Evolutionary conservation across 23 tunicate genomes (phyloP).

Genomic region (Halocynthia roretzi): DNA sequence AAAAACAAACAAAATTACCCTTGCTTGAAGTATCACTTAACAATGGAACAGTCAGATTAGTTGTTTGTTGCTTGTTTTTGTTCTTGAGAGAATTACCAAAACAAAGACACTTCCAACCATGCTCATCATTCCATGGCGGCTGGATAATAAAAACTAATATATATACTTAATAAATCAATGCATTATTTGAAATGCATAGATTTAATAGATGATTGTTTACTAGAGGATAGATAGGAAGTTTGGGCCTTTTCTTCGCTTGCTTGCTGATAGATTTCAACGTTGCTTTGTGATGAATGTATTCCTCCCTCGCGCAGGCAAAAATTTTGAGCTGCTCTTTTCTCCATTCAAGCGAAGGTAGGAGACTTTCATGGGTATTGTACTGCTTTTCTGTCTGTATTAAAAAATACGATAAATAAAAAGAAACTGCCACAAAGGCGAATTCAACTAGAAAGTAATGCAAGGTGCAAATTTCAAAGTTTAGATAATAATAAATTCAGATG

Average conservation of each 20-base stretch:
- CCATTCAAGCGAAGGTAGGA: constrained; percentile 61
- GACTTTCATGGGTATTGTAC: no score
- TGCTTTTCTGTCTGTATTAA: no score
- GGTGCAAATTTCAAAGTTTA: no score
- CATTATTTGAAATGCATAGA: no score
- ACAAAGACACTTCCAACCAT: constrained; percentile 66
- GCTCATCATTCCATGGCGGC: constrained; percentile 76
- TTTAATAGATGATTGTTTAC: constrained; percentile 4
- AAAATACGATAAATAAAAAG: no score
- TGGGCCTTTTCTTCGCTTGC: constrained; percentile 71
- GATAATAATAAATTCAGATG: no score
- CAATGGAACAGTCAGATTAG: no score
- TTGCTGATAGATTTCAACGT: constrained; percentile 58
- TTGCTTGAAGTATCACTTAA: no score
- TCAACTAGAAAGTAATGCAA: no score
- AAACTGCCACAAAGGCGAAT: no score
- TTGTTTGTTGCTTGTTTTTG: background rate
- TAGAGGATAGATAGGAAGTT: constrained; percentile 76
- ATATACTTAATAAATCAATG: no score
- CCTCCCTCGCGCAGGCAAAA: constrained; percentile 41
- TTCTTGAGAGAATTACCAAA: constrained; percentile 34
- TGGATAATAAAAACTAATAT: constrained; percentile 5
- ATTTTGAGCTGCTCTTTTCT: constrained; percentile 21
- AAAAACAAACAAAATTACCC: no score
- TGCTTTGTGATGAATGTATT: constrained; percentile 47